Percentiles rank a stretch among this genome's conserved stretches.
phyloP scores from a whole-genome alignment of 35 echinoderm and acorn worm genomes.

The Lytechinus variegatus region DNA sequence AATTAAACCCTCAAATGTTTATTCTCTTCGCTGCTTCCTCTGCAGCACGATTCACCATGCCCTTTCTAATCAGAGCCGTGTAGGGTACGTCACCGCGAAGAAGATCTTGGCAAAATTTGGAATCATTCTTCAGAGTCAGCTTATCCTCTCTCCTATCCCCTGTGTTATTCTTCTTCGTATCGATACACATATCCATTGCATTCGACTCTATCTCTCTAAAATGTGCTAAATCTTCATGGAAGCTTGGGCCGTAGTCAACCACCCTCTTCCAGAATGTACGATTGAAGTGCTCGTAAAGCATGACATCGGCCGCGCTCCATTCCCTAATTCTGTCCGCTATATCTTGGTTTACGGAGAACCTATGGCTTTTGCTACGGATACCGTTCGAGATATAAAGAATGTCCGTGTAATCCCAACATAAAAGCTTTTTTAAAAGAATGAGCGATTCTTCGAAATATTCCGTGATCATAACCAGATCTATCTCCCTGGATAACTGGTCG shows the following conservation, averaged over 20 bases:
- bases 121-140: background rate
- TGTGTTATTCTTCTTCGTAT: background rate
- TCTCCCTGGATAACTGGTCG: constrained; percentile 53
- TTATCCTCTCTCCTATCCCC: constrained; percentile 35
- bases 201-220: background rate
- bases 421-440: constrained; percentile 67
- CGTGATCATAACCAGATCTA: constrained; percentile 84
- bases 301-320: constrained; percentile 76
- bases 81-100: constrained; percentile 18
- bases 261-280: constrained; percentile 81
- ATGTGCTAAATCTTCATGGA: background rate
- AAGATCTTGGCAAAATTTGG: constrained; percentile 9
- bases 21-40: background rate
- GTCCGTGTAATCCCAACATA: constrained; percentile 87
- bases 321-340: constrained; percentile 55
- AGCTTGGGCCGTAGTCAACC: constrained; percentile 60
- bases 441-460: constrained; percentile 93
- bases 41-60: background rate
- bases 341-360: background rate
- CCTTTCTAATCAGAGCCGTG: background rate
- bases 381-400: constrained; percentile 76
- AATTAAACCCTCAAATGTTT: background rate
- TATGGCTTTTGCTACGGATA: constrained; percentile 51
- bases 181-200: background rate
- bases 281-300: constrained; percentile 85